phyloP scores from a whole-genome alignment of 2,888 invertebrate species.

The Abrostola triplasia region DNA sequence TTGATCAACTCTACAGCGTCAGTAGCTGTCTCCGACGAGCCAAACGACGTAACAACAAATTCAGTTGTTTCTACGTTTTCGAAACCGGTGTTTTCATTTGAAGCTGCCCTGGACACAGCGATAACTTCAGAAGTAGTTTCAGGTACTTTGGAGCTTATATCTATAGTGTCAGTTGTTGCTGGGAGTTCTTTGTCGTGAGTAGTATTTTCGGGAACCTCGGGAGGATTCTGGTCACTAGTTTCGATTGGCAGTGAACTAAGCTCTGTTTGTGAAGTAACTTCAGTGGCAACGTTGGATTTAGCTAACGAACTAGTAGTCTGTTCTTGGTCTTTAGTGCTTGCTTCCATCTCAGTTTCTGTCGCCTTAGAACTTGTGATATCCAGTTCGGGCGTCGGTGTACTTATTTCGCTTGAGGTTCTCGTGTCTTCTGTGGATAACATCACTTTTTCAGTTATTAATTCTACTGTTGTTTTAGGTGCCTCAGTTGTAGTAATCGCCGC shows the following conservation, averaged over 20 bases:
- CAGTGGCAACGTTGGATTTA: constrained; percentile 74
- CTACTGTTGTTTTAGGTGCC: constrained; percentile 39
- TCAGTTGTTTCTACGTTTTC: constrained; percentile 81
- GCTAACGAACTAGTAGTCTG: constrained; percentile 67
- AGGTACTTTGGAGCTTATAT: constrained; percentile 62
- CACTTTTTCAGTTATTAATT: constrained; percentile 35
- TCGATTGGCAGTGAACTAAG: constrained; percentile 82
- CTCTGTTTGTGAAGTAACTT: constrained; percentile 80
- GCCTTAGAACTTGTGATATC: constrained; percentile 50
- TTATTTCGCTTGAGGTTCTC: constrained; percentile 47
- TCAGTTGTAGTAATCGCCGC: constrained; percentile 45
- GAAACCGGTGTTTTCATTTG: constrained; percentile 64
- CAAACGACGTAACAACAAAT: constrained; percentile 73
- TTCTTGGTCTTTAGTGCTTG: constrained; percentile 62
- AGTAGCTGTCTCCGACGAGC: constrained; percentile 77
- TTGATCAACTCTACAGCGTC: constrained; percentile 80
- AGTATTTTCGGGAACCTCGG: constrained; percentile 70
- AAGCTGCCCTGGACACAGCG: constrained; percentile 63
- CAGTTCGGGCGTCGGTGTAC: constrained; percentile 39
- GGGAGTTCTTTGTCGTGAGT: constrained; percentile 63
- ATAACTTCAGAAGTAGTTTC: constrained; percentile 66
- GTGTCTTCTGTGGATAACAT: constrained; percentile 14
- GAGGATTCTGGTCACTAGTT: constrained; percentile 83
- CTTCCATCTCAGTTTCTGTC: constrained; percentile 42
- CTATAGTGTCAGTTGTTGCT: constrained; percentile 64